These are phyloP conservation scores for Sipha maydis DNA, from an alignment of 2,888 invertebrate genomes.

Conservation along the genomic window DNA sequence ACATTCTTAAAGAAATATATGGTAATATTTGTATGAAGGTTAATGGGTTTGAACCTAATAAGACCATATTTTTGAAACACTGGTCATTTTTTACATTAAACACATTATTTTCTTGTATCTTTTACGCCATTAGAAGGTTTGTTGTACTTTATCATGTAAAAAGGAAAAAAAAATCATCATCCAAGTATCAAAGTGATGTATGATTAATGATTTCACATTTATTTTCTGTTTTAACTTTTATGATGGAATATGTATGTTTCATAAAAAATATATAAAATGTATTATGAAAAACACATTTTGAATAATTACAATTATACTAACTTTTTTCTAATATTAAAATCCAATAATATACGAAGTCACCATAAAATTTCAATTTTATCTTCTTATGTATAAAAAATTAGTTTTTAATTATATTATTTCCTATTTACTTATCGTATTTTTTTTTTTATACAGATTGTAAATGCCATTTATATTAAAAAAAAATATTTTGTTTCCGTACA, in stretches of 20 bases:
- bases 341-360: no score
- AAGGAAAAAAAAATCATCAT: neutral
- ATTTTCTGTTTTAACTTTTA: neutral
- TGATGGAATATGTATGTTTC: neutral
- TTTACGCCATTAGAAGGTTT: neutral
- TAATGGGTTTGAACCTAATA: constrained; percentile 19
- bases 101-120: constrained; percentile 6
- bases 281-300: neutral
- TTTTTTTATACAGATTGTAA: no score
- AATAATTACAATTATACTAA: no score
- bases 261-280: neutral
- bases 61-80: neutral
- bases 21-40: constrained; percentile 1
- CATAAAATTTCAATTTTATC: no score
- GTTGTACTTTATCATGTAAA: constrained; percentile 10
- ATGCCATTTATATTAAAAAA: no score
- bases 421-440: no score
- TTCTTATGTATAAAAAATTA: no score
- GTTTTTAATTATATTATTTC: no score
- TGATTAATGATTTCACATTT: constrained; percentile 10
- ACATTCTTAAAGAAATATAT: neutral
- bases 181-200: constrained; percentile 7
- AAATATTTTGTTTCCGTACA: no score
- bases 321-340: no score
- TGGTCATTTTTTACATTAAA: constrained; percentile 22